A percentile compares a stretch with the other conserved stretches of the same genome.
phyloP scores from a whole-genome alignment of 2,113 vertebrate genomes.

The Sylvia atricapilla region DNA sequence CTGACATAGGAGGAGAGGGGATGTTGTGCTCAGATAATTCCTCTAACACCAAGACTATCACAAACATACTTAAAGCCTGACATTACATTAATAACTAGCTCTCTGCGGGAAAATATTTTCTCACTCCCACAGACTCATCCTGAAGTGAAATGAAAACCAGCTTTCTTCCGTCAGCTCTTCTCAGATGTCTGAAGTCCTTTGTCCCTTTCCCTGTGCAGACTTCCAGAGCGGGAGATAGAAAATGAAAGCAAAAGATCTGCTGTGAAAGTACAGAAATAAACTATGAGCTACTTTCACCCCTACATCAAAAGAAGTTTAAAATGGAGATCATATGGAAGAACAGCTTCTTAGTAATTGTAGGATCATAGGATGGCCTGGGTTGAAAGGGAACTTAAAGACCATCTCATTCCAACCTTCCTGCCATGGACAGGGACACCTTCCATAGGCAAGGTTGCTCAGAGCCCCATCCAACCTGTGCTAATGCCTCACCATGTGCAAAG shows the following conservation, averaged over 20 bases:
- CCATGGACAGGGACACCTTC: not conserved
- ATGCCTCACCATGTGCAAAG: not conserved
- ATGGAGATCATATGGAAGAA: not conserved
- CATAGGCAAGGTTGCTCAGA: accelerated
- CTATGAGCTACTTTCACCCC: not conserved
- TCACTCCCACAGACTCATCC: not conserved
- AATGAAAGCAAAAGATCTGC: not conserved
- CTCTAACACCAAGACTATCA: not conserved
- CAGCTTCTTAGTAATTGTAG: not conserved
- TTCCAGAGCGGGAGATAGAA: not conserved
- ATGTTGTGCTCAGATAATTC: not conserved
- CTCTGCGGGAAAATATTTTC: not conserved
- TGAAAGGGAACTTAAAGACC: not conserved
- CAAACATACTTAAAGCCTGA: not conserved
- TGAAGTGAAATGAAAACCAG: slow-evolving; percentile 4
- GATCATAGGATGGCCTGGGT: not conserved
- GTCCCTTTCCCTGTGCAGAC: not conserved
- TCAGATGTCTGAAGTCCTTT: not conserved
- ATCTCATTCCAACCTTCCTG: not conserved
- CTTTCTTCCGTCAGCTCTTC: not conserved
- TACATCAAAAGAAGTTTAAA: not conserved
- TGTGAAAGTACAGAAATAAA: not conserved
- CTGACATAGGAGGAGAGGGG: slow-evolving; percentile 20
- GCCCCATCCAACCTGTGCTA: not conserved
- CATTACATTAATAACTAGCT: not conserved